Conservation (phyloP, 30 jellyfish, hydroid and myxozoan species). For the Turritopsis rubra region DNA sequence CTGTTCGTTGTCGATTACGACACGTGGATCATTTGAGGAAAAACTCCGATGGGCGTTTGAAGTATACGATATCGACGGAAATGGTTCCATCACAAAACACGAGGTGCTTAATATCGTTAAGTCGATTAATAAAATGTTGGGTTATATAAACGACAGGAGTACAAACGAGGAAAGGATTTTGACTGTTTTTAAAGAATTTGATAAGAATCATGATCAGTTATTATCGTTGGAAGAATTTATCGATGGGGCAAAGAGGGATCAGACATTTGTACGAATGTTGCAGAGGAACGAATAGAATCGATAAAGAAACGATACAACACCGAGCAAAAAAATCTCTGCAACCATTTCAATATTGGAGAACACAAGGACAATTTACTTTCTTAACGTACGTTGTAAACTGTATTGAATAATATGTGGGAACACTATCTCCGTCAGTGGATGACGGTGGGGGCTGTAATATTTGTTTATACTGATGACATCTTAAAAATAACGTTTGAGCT, state of each 20-base stretch:
- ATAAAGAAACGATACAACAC: not conserved
- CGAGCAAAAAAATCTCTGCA: not conserved
- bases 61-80: slow-evolving; percentile 84
- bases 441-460: no score
- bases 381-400: not conserved
- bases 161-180: slow-evolving; percentile 58
- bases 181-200: slow-evolving; percentile 53
- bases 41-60: slow-evolving; percentile 87
- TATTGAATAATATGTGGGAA: not conserved
- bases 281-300: slow-evolving; percentile 36
- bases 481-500: not conserved
- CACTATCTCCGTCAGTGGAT: not conserved
- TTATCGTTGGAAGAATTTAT: slow-evolving; percentile 83
- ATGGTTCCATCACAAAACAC: slow-evolving; percentile 63
- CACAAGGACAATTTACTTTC: not conserved
- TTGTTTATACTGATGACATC: not conserved
- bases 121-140: slow-evolving; percentile 82
- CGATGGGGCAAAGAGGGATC: slow-evolving; percentile 81
- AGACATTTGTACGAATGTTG: slow-evolving; percentile 70
- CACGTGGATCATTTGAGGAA: slow-evolving; percentile 78
- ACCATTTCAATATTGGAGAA: no score
- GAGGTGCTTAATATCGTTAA: slow-evolving; percentile 65
- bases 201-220: slow-evolving; percentile 61
- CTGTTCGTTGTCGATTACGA: slow-evolving; percentile 84
- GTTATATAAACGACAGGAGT: slow-evolving; percentile 58